These are phyloP conservation scores for Diadegma fenestrale DNA, from an alignment of 2,888 invertebrate species.

Conservation along the genomic window DNA sequence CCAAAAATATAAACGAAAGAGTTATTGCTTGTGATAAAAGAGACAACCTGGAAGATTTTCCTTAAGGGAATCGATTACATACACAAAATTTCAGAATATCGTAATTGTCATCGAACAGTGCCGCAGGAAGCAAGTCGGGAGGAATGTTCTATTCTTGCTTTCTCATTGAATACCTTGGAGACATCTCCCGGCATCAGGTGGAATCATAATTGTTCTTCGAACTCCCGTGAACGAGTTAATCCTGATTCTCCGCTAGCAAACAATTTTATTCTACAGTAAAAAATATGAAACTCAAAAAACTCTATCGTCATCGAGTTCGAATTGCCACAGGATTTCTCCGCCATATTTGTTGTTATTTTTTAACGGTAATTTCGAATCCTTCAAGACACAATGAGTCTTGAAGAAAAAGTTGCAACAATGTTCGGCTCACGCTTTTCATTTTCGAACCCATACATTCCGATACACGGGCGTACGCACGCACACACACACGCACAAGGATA, in stretches of 20 bases:
- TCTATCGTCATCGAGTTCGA: background rate
- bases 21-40: background rate
- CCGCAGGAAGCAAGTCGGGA: background rate
- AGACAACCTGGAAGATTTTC: background rate
- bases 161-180: background rate
- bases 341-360: background rate
- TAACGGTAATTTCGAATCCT: background rate
- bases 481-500: background rate
- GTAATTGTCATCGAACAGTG: background rate
- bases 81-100: background rate
- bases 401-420: background rate
- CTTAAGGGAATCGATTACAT: background rate
- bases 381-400: background rate
- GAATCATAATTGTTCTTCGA: background rate
- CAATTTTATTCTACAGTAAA: background rate
- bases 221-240: background rate
- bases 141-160: background rate
- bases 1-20: no score
- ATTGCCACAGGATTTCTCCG: background rate
- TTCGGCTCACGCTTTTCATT: background rate
- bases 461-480: background rate
- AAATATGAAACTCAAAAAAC: background rate
- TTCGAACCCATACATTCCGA: background rate
- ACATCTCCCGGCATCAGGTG: background rate
- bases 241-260: background rate